Base-by-base conservation (phyloP, 1,140 invertebrate species). In the Drosophila guanche region DNA sequence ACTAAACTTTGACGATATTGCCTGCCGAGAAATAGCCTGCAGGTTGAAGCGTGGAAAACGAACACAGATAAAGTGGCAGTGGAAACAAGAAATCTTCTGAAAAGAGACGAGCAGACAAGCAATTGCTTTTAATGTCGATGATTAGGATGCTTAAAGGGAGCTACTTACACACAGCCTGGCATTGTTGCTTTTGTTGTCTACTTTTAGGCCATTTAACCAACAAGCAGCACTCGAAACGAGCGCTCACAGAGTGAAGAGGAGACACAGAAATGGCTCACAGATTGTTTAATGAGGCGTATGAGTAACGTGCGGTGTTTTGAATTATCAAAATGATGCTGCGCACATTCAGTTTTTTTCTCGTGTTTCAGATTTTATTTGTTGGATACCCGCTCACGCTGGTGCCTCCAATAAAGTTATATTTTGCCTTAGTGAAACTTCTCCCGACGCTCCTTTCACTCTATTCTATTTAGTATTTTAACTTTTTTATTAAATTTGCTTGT, bases 211-310 rank as follows among this genome's bases (percentile, higher is more conserved):
- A 79, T 79, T 79, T 79, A 79, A 69, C 70, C 63, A 48, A 74
- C 48, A 65, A 60, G 42, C 61, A 42, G 41, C 48, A 65, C 59
- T 76, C 59, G 56, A 70, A 70, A 66, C 10, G 33, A 10, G 33
- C 4, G 33, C 5, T 6, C 25, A 27, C 25, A 27, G 25, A 27
- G 25, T 27, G 33, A 37, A 4, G 33, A 10, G 8, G 33, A 37
- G 33, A 10, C 8, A 33, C 29, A 33, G 29, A 33, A 33, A 4
- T 41, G 27, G 43, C 45, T 27, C 47, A 67, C 23, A 67, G 46
- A 79, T 69, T 79, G 76, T 75, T 79, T 45, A 79, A 79, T 79
- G 70, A 55, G 45, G 58, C 78, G 77, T 67, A 72, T 80, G 77
- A 80, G 78, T 72, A 80, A 76, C 72, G 60, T 62, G 54, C 45